phyloP scores from a whole-genome alignment of 37 sponge, comb jelly and placozoan species.

The Cliona cf. orientalis region DNA sequence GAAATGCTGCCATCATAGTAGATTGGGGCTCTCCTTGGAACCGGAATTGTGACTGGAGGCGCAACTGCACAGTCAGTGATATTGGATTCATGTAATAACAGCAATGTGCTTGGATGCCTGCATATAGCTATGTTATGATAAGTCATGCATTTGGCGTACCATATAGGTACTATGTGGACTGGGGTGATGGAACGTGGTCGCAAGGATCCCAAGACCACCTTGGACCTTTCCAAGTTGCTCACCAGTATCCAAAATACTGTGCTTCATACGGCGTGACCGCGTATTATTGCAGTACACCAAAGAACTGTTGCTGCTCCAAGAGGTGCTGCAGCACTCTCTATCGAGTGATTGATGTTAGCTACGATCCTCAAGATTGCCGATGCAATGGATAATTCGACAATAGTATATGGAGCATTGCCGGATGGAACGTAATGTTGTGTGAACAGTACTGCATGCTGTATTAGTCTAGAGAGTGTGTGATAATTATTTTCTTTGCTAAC shows the following conservation, averaged over 20 bases:
- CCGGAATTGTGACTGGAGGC: neutral
- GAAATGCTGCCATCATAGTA: slow-evolving; percentile 45
- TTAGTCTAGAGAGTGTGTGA: too few species aligned
- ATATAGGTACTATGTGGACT: slow-evolving; percentile 32
- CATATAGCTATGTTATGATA: too few species aligned
- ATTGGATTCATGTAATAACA: slow-evolving; percentile 37
- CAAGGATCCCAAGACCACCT: neutral
- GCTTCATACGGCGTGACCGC: slow-evolving; percentile 22
- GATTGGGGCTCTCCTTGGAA: slow-evolving; percentile 26
- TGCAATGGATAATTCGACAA: too few species aligned
- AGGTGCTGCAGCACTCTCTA: slow-evolving; percentile 15
- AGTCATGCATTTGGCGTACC: too few species aligned
- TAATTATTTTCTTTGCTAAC: too few species aligned
- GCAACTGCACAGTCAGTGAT: slow-evolving; percentile 13
- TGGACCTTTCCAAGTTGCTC: slow-evolving; percentile 45
- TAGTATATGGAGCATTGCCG: too few species aligned
- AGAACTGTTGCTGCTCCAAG: neutral
- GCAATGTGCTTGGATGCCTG: too few species aligned
- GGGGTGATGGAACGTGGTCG: slow-evolving; percentile 28
- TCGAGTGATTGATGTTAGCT: slow-evolving; percentile 22
- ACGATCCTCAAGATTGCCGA: too few species aligned
- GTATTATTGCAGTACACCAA: slow-evolving; percentile 24
- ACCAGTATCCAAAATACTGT: slow-evolving; percentile 29
- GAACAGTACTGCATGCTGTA: too few species aligned
- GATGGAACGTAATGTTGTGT: too few species aligned